phyloP scores from a whole-genome alignment of 2,113 vertebrate genomes.

The Carollia perspicillata region DNA sequence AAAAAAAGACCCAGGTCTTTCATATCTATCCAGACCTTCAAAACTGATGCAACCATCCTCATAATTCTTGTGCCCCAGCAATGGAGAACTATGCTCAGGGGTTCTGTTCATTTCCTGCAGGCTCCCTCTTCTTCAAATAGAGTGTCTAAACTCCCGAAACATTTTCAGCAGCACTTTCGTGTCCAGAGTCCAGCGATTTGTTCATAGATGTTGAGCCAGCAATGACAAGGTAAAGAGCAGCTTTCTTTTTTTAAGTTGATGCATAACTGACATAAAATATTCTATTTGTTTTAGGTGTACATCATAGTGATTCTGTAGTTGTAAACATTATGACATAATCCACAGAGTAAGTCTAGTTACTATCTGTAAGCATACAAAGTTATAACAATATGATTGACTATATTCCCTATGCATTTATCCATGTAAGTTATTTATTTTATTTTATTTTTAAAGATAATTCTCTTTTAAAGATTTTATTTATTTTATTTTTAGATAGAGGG shows the following conservation, averaged over 20 bases:
- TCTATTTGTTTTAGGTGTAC: background rate
- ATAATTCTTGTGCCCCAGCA: background rate
- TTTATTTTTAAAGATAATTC: too few species aligned
- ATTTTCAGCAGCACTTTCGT: background rate
- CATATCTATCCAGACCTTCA: background rate
- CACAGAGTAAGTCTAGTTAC: background rate
- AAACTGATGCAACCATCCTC: background rate
- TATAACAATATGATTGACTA: background rate
- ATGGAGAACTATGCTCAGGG: background rate
- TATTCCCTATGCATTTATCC: background rate
- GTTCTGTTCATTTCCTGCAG: background rate
- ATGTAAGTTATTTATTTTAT: background rate
- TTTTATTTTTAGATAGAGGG: too few species aligned
- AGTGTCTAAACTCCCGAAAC: background rate
- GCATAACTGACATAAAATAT: background rate
- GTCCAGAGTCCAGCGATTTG: background rate
- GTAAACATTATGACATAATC: background rate
- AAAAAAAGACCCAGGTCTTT: background rate
- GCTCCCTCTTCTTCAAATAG: background rate
- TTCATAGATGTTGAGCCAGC: background rate
- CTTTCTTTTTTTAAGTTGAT: background rate
- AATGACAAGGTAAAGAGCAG: fast-evolving
- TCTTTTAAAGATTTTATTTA: too few species aligned
- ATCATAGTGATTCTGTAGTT: too few species aligned
- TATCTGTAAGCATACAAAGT: background rate